A percentile compares a stretch with the other conserved stretches of the same genome.
Evolutionary conservation across 2,797 vertebrate species (phyloP).

Genomic region (Lepidocolaptes lacrymiger): DNA sequence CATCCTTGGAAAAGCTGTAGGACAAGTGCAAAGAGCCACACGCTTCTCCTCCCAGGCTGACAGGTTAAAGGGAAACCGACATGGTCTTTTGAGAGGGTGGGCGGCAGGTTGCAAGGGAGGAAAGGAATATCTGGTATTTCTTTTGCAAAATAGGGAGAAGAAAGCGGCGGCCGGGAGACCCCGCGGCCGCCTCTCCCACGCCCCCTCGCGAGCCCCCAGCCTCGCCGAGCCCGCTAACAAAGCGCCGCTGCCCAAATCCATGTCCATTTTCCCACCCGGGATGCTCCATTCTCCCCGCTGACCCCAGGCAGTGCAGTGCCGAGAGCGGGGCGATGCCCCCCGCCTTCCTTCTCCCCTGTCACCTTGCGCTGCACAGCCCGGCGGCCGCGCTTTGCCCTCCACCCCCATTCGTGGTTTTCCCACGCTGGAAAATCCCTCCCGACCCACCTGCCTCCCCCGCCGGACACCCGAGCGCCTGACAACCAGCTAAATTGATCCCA

Average conservation of each 20-base stretch:
- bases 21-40: background rate
- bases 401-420: background rate
- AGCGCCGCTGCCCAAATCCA: background rate
- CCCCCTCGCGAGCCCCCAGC: conserved; percentile 23
- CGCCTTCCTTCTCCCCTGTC: background rate
- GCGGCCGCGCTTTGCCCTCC: background rate
- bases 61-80: background rate
- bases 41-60: background rate
- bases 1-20: background rate
- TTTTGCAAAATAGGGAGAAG: background rate
- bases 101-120: background rate
- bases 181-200: conserved; percentile 21
- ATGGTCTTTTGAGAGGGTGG: background rate
- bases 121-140: background rate
- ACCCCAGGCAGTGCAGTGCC: background rate
- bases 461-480: background rate
- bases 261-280: background rate
- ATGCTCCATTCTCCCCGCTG: background rate
- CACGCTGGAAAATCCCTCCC: background rate
- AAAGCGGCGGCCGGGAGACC: background rate
- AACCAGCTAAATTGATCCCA: conserved; percentile 68
- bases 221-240: conserved; percentile 57
- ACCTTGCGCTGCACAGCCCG: background rate
- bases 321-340: background rate
- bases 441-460: background rate